Evolutionary conservation across 2,888 invertebrate genomes (phyloP), one percentile per base, ranked within the genome.

Genomic region (Masnerella sp.): DNA sequence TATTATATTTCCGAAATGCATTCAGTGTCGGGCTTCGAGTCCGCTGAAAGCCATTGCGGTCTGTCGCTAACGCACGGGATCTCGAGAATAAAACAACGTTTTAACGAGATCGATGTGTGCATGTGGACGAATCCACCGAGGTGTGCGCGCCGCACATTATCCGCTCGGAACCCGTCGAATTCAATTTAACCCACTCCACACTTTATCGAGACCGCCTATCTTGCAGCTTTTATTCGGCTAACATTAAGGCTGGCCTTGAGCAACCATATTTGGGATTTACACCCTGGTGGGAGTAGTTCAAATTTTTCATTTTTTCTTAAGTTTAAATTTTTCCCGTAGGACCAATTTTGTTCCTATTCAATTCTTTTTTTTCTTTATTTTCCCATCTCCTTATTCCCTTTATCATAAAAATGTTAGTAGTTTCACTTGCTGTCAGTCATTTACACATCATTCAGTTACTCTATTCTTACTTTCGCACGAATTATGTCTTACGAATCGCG

Each of bases 371-470:
- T 47, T 45, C 32, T 52, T 74, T 72, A 62, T 71, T 74, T 73
- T 68, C 67, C 64, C 52, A 59, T 68, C 56, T 65, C 56, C 65
- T 68, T 58, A 56, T 68, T 72, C 36, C 59, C 51, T 64, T 61
- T 69, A 62, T 71, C 72, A 78, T 78, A 79, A 80, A 79, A 80
- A 80, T 77, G 78, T 78, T 65, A 78, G 74, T 79, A 73, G 75
- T 72, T 75, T 78, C 75, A 79, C 78, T 79, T 79, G 77, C 78
- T 79, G 76, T 76, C 78, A 68, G 70, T 72, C 79, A 78, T 74
- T 78, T 75, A 75, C 62, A 54, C 74, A 56, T 72, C 69, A 43
- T 32, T 54, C 75, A 59, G 76, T 79, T 78, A 75, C 65, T 77
- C 65, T 52, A 67, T 61, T 40, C 75, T 75, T 52, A 75, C 75